Evolutionary conservation across 1,140 invertebrate genomes (phyloP).

Genomic region (Drosophila pruinosa): DNA sequence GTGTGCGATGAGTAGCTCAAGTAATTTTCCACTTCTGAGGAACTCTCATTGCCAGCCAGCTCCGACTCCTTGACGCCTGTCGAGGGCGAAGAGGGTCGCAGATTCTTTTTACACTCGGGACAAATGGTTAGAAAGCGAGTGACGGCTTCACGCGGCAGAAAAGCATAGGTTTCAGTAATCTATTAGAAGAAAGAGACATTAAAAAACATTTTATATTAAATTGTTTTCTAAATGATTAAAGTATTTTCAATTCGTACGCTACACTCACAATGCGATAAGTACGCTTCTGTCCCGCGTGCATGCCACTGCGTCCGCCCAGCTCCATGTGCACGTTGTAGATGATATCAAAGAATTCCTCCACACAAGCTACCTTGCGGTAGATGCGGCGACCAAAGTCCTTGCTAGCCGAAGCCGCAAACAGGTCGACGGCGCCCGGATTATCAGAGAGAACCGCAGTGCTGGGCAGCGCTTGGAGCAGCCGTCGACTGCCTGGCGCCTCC

Average conservation of each 20-base stretch:
- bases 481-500: slow-evolving; percentile 63
- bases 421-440: slow-evolving; percentile 68
- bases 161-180: slow-evolving; percentile 98
- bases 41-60: slow-evolving; percentile 72
- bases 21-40: slow-evolving; percentile 75
- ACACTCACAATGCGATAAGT: slow-evolving; percentile 96
- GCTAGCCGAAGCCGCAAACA: slow-evolving; percentile 75
- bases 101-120: slow-evolving; percentile 95
- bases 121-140: slow-evolving; percentile 96
- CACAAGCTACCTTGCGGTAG: slow-evolving; percentile 96
- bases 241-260: slow-evolving; percentile 53
- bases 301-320: slow-evolving; percentile 93
- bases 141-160: slow-evolving; percentile 96
- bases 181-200: slow-evolving; percentile 72
- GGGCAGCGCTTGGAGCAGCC: slow-evolving; percentile 53
- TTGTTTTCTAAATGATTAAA: too few relatives aligned
- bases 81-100: slow-evolving; percentile 88
- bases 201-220: too few relatives aligned
- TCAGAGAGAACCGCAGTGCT: slow-evolving; percentile 70
- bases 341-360: slow-evolving; percentile 98
- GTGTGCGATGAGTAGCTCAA: slow-evolving; percentile 79
- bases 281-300: slow-evolving; percentile 97
- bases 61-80: slow-evolving; percentile 50
- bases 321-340: slow-evolving; percentile 97
- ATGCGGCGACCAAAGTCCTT: slow-evolving; percentile 85